Evolutionary conservation across 2,797 vertebrate species (phyloP).

Genomic region (Hoplostethus mediterraneus): DNA sequence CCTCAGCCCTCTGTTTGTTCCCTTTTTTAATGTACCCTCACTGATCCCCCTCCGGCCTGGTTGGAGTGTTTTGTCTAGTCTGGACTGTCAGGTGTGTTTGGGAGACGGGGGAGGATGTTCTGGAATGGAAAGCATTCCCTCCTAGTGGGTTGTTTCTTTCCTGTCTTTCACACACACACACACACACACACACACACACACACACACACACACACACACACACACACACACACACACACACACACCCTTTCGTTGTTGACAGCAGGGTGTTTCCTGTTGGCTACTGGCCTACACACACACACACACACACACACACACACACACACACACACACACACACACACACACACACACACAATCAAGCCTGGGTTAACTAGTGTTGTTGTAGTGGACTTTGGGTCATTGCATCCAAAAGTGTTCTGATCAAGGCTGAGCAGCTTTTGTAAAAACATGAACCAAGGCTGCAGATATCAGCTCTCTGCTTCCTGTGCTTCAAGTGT

Average conservation of each 20-base stretch:
- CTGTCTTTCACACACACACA: slow-evolving; percentile 22
- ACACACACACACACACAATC: too few species aligned
- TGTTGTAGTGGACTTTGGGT: slow-evolving; percentile 51
- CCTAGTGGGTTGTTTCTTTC: slow-evolving; percentile 53
- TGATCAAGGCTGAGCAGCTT: not conserved
- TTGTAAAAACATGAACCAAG: not conserved
- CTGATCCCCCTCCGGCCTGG: too few species aligned
- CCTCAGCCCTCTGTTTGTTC: not conserved
- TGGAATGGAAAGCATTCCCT: slow-evolving; percentile 67
- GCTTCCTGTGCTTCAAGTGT: not conserved
- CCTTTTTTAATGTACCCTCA: not conserved
- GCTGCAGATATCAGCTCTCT: not conserved
- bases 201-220: not conserved
- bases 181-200: slow-evolving; percentile 14
- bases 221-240: slow-evolving; percentile 4
- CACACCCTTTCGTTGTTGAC: slow-evolving; percentile 19
- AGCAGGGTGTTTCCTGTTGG: slow-evolving; percentile 68
- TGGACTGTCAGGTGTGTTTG: slow-evolving; percentile 18
- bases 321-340: not conserved
- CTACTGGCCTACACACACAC: slow-evolving; percentile 32
- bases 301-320: slow-evolving; percentile 9
- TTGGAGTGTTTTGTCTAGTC: not conserved
- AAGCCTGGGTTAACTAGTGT: slow-evolving; percentile 27
- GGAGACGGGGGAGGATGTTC: slow-evolving; percentile 45
- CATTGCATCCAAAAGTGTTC: slow-evolving; percentile 23